Base-by-base conservation (phyloP, 2,888 invertebrate genomes). In the Steinernema scapterisci region DNA sequence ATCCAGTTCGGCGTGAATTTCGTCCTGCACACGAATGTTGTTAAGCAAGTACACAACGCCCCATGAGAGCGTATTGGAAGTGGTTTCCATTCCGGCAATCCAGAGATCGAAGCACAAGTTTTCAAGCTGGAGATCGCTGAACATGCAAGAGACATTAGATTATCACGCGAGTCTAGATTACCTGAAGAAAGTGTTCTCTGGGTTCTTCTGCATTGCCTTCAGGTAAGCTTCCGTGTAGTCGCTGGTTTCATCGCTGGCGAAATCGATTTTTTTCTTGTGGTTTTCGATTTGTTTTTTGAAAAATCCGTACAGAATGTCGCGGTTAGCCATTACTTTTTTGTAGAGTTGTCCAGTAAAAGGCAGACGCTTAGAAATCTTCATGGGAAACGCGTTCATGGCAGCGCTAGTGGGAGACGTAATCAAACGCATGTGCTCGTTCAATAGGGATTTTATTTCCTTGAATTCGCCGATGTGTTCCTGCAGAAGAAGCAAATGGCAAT, bases 61-160 rank as follows among this genome's bases (percentile, higher is more conserved):
- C 74, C 78, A 81, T 1, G 77, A 73, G 46, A 81, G 73, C 0
- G 82, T 81, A 38, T 78, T 80, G 13, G 80, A 76, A 21, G 82
- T 82, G 5, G 82, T 80, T 56, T 82, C 81, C 79, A 80, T 78
- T 7, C 82, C 82, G 70, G 80, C 81, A 25, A 80, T 48, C 81
- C 81, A 81, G 51, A 81, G 75, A 73, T 81, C 81, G 43, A 81
- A 79, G 43, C 77, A 79, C 73, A 80, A 71, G 72, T 78, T 80
- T 19, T 70, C 23, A 46, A 81, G 54, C 44, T 78, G 78, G 3
- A 52, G 11, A 27, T 74, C 54, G 63, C 77, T 76, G 72, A 25
- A 77, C 70, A 13, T 19, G 31, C n/a, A n/a, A 1, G 0, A 21
- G 19, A 52, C 52, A 23, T 13, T 9, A 52, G 13, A 52, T 0